Evolutionary conservation across 2,888 invertebrate genomes (phyloP), one percentile per base, ranked within the genome.

Genomic region (Campoletis raptor): DNA sequence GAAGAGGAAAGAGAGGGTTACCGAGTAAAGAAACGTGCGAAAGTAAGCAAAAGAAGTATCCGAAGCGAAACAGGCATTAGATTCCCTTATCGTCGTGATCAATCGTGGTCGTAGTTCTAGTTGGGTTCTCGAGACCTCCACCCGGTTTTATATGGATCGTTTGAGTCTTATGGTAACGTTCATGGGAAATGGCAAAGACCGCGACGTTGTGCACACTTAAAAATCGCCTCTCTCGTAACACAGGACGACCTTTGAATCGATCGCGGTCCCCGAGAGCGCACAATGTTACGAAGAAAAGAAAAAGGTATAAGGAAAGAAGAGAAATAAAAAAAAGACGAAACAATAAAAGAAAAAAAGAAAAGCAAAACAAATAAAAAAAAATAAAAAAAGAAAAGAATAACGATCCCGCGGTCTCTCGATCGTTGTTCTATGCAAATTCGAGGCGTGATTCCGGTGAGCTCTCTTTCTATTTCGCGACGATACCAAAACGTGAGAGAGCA

Each of bases 141-240:
- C 79, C 87, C 90, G 84, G 90, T 86, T 82, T 82, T 90, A 90
- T 92, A 90, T 91, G 88, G 90, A 89, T 90, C 83, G 83, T 67
- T 77, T 45, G 77, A 52, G 81, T 61, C 64, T 61, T 52, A 15
- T 42, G 36, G 72, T 52, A 76, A 69, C 82, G 76, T 89, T 88
- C 91, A 92, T 92, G 92, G 92, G 92, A 92, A 92, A 92, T 91
- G 90, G 92, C 92, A 91, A 90, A 91, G 91, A 92, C 90, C 91
- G 89, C 90, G 89, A 89, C 90, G 88, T 87, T 86, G 91, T 24
- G 74, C 61, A 76, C 79, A 83, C 82, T 83, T 70, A 36, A 83
- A 73, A 86, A 74, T 86, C 86, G 83, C 76, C 69, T 80, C 72
- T 72, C 87, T 85, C 83, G 87, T 88, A 88, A 88, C 88, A 89